Base-by-base conservation (phyloP, 2,888 invertebrate species). In the Carterocephalus palaemon region DNA sequence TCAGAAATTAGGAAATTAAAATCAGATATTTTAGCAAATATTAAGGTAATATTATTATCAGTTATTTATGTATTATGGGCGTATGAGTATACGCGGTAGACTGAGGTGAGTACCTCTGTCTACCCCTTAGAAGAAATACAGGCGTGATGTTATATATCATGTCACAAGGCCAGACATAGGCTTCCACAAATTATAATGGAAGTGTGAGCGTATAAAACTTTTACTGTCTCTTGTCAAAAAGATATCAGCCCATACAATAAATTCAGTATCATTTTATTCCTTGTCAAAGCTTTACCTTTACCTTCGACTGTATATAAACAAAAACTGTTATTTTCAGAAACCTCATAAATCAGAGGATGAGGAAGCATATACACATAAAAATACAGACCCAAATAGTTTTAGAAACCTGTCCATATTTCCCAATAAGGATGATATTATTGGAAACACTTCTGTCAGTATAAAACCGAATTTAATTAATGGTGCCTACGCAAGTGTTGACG, bases 381-480 rank as follows among this genome's bases (percentile, higher is more conserved):
- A 9, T 3, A 10, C 29, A 23, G 71, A 73, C 46, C 51, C 58
- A 2, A 56, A 61, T 13, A 62, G 64, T 52, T 85, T 78, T 51
- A 73, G 65, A 43, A 75, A 77, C 28, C 55, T 79, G 0, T 70
- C 67, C 10, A 75, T 84, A 40, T 83, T 80, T 49, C 89, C 90
- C 0, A 73, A 83, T 2, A 75, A 83, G 48, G 67, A 85, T 40
- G 88, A 92, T 43, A 83, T 89, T 58, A 87, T 92, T 0, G 78
- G 75, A 0, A 57, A 79, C 0, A 67, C 71, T 7, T 88, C 52
- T 41, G 86, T 53, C 1, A 60, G 75, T 20, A 71, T 85, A 12
- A 56, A 74, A 56, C 87, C 89, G 0, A 92, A 91, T 61, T 88
- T 91, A 40, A 69, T 89, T 0, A 70, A 88, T 28, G 93, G 92